phyloP scores from a whole-genome alignment of 2,797 vertebrate genomes.

The Hypotaenidia philippensis region DNA sequence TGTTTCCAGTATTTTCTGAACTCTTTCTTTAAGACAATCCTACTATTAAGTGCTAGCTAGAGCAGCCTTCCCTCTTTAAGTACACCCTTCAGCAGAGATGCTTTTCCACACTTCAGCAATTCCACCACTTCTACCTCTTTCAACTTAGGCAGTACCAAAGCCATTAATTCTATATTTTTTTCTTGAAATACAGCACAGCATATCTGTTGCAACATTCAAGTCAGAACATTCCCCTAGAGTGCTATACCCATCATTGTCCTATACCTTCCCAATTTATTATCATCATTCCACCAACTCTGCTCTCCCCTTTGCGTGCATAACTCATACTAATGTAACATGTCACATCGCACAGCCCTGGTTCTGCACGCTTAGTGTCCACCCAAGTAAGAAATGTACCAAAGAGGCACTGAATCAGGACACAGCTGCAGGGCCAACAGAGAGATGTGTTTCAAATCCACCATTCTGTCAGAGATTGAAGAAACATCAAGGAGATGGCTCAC shows the following conservation, averaged over 20 bases:
- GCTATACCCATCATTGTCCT: not conserved
- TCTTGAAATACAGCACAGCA: not conserved
- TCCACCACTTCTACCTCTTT: not conserved
- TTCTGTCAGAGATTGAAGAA: not conserved
- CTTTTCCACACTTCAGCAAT: not conserved
- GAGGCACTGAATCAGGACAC: not conserved
- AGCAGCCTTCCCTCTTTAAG: not conserved
- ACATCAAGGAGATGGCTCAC: not conserved
- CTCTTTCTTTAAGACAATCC: not conserved
- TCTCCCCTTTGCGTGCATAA: not conserved
- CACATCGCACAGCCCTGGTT: conserved; percentile 30
- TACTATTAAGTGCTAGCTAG: not conserved
- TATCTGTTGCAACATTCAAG: not conserved
- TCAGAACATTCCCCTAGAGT: not conserved
- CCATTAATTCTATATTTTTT: not conserved
- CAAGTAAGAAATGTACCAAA: conserved; percentile 44
- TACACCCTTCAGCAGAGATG: not conserved
- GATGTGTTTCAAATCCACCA: not conserved
- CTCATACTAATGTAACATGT: conserved; percentile 63
- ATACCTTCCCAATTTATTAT: not conserved
- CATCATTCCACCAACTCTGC: not conserved
- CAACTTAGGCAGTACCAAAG: not conserved
- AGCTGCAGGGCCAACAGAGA: conserved; percentile 22
- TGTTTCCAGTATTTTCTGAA: not conserved
- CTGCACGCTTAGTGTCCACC: conserved; percentile 21